Percentiles rank a stretch among this genome's conserved stretches.
phyloP scores from a whole-genome alignment of 2,797 vertebrate species.

The Mus spretus region DNA sequence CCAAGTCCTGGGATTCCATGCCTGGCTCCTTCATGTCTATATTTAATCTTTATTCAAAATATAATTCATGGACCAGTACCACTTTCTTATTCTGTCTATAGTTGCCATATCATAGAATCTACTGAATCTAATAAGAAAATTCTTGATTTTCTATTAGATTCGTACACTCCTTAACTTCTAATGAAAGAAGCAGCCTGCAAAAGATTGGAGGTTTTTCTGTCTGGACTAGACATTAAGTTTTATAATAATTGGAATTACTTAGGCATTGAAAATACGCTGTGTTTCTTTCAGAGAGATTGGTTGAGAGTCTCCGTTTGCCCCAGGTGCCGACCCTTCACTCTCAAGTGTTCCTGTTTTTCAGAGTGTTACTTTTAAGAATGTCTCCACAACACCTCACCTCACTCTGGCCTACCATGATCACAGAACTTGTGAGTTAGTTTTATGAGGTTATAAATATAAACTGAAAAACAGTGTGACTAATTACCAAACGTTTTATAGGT shows the following conservation, averaged over 20 bases:
- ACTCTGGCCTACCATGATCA: conserved; percentile 99
- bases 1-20: background rate
- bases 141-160: background rate
- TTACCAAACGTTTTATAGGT: background rate
- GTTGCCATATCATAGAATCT: background rate
- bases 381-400: conserved; percentile 99
- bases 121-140: conserved; percentile 39
- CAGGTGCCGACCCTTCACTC: conserved; percentile 99
- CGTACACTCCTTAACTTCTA: conserved; percentile 40
- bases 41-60: conserved; percentile 10
- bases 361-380: conserved; percentile 98
- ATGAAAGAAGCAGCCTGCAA: background rate
- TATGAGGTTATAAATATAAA: conserved; percentile 49
- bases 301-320: conserved; percentile 98
- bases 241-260: conserved; percentile 41
- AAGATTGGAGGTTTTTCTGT: conserved; percentile 20
- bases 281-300: conserved; percentile 95
- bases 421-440: conserved; percentile 94
- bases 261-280: conserved; percentile 73
- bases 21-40: background rate
- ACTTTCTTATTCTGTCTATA: background rate
- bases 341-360: conserved; percentile 99
- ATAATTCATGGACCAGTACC: background rate
- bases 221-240: background rate
- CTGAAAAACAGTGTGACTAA: background rate